phyloP scores from a whole-genome alignment of 2,888 invertebrate species.

The Deilephila elpenor region DNA sequence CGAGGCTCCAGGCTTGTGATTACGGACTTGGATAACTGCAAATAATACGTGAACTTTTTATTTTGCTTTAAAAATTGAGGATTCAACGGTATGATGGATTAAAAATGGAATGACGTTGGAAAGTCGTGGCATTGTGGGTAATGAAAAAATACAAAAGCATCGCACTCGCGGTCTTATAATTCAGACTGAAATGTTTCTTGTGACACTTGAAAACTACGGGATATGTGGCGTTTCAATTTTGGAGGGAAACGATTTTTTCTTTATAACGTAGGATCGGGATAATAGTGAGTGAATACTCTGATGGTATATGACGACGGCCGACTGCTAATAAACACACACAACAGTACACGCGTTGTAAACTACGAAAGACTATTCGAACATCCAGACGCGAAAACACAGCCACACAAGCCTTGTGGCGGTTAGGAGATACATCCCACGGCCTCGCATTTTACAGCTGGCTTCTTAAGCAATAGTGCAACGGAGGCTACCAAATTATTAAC shows the following conservation, averaged over 20 bases:
- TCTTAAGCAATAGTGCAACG: no score
- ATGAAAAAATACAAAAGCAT: conserved; percentile 3
- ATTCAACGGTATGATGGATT: neutral
- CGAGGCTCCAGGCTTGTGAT: conserved; percentile 1
- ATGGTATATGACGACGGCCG: no score
- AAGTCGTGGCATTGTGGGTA: neutral
- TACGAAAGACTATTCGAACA: no score
- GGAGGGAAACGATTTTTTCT: neutral
- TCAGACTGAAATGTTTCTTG: conserved; percentile 1
- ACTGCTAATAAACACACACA: no score
- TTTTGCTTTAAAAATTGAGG: neutral
- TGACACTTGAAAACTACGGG: neutral
- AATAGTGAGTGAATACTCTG: no score
- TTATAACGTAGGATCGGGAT: no score
- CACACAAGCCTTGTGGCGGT: no score
- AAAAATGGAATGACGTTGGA: neutral
- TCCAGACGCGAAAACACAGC: no score
- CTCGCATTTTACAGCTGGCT: no score
- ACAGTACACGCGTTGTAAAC: no score
- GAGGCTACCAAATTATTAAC: no score
- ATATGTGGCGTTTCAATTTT: neutral
- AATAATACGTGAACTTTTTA: conserved; percentile 12
- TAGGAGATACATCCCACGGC: no score
- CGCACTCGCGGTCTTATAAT: neutral
- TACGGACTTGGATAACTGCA: conserved; percentile 13